Conservation (phyloP, 2,113 vertebrate genomes). For the Mustelus asterias region DNA sequence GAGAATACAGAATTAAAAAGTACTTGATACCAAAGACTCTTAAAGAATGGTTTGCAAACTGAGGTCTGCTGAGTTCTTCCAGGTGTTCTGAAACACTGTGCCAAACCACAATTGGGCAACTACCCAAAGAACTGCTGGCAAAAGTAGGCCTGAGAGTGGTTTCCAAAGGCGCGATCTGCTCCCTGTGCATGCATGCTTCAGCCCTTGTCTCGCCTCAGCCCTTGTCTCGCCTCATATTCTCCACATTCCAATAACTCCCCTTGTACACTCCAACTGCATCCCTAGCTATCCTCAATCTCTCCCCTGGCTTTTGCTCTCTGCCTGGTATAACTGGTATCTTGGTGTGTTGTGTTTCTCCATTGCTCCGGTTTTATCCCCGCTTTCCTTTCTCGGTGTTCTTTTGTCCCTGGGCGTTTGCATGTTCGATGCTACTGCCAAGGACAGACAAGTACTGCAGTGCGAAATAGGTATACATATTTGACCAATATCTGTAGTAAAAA, state of each 20-base stretch:
- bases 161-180: not conserved
- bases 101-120: not conserved
- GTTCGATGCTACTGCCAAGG: no score
- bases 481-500: no score
- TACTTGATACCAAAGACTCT: not conserved
- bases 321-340: not conserved
- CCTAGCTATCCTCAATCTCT: not conserved
- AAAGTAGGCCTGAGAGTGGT: not conserved
- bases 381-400: no score
- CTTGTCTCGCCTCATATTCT: not conserved
- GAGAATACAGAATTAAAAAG: not conserved
- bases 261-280: not conserved
- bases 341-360: not conserved
- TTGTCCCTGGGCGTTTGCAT: no score
- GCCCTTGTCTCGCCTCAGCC: not conserved
- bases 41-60: not conserved
- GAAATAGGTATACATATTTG: no score
- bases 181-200: not conserved
- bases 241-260: not conserved
- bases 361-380: no score
- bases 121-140: not conserved
- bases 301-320: not conserved
- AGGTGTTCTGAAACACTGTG: not conserved
- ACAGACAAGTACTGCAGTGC: no score
- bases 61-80: not conserved